Evolutionary conservation across 1,140 invertebrate genomes (phyloP), one percentile per base, ranked within the genome.

Genomic region (Nephotettix cincticeps): DNA sequence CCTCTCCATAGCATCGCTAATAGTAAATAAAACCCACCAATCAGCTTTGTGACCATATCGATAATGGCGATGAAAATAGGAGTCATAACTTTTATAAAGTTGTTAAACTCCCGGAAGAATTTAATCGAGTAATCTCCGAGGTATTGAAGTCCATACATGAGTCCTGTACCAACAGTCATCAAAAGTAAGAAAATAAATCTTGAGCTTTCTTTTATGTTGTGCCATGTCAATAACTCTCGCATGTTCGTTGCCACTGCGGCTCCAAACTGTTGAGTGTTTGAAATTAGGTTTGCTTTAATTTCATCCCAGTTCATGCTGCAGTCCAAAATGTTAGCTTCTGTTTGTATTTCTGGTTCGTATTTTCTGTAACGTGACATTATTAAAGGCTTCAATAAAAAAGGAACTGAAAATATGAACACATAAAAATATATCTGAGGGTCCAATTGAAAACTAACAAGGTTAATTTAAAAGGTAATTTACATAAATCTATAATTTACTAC

Each of bases 81-180:
- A 1, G 61, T 65, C 3, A 30, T 32, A 30, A 32, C 61, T n/a
- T 9, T 2, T 14, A 65, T 65, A 21, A 65, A 32, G 28, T 32
- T 14, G 30, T 65, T 65, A 4, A 65, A 32, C 30, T 65, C 61
- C 32, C 61, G 29, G 30, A 65, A 32, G 30, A 65, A 65, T 21
- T 19, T 28, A 14, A 65, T 32, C 3, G 61, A 65, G 23, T 65
- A 65, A 9, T 65, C 61, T 1, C 27, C 61, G 9, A 65, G 28
- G 30, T 2, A 65, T 21, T 32, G 25, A 11, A 65, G 4, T n/a
- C 27, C 28, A 32, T 65, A 14, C 19, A 65, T 6, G 27, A 65
- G 19, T 32, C 28, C 25, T 4, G 61, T 30, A 32, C 19, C 28
- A 30, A 65, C 1, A 32, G 61, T 32, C 25, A 65, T 51, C 6